Conservation (phyloP, 2,888 invertebrate species). For the Oligia fasciuncula region DNA sequence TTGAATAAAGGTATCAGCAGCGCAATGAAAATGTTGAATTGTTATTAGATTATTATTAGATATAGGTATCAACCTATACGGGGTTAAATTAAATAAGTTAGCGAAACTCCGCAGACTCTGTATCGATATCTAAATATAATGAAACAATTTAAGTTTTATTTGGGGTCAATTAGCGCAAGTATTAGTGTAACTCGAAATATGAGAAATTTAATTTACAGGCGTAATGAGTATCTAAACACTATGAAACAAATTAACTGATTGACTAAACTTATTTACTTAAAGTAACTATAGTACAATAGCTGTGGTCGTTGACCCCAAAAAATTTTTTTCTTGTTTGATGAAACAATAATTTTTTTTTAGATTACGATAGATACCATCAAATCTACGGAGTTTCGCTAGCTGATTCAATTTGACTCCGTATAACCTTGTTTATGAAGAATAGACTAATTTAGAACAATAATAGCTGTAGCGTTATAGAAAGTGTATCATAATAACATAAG, state of each 20-base stretch:
- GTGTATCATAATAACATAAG: constrained; percentile 36
- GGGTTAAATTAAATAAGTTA: background rate
- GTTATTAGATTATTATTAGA: constrained; percentile 64
- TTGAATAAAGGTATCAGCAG: constrained; percentile 39
- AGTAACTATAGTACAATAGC: background rate
- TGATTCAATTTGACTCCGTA: background rate
- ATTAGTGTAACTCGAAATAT: background rate
- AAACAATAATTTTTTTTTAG: too few relatives aligned
- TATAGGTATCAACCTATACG: constrained; percentile 29
- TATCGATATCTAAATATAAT: background rate
- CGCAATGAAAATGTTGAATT: constrained; percentile 71
- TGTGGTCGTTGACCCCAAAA: background rate
- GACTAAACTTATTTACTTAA: background rate
- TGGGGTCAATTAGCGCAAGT: background rate
- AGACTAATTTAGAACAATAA: constrained; percentile 78
- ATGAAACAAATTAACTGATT: background rate
- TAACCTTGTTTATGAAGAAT: constrained; percentile 61
- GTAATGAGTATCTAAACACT: background rate
- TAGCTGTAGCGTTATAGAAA: constrained; percentile 65
- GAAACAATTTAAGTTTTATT: background rate
- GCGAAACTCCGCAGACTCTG: too few relatives aligned
- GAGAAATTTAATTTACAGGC: too few relatives aligned
- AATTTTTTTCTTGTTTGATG: too few relatives aligned
- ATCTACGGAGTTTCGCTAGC: background rate
- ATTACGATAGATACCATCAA: background rate